Evolutionary conservation across 2,113 vertebrate genomes (phyloP), one percentile per base, ranked within the genome.

Genomic region (Neolamprologus ventralis): DNA sequence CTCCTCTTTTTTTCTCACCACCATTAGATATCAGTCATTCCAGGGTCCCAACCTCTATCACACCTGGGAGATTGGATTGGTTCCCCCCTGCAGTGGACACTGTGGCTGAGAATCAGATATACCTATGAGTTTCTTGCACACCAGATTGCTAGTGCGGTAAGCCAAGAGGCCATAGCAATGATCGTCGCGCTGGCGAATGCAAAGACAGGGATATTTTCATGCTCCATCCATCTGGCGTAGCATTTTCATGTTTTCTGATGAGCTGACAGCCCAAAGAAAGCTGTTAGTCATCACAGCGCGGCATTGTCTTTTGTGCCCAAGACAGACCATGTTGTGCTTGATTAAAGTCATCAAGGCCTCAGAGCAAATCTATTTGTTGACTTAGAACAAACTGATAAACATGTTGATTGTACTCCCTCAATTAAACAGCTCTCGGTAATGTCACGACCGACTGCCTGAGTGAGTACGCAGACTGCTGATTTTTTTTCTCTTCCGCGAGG

Each of bases 161-260:
- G 57, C 58, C 75, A 81, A 90, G 73, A 81, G 73, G 86, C 84
- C 14, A 17, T 9, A 40, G 26, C 7, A 49, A 83, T 84, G 87
- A 88, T 84, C 73, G 82, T 23, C 80, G 13, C 13, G 2, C 84
- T 81, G 84, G 83, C 13, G 5, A 87, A 94, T 65, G 81, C 87
- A 87, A 54, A 49, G 84, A 68, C 88, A 80, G 90, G 73, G 65
- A 91, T 87, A 81, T 86, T 91, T 92, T 87, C 84, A 84, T 80
- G 84, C 58, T 58, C n/a, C 80, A 82, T 90, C 93, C 88, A 87
- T 94, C 90, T 93, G 90, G 78, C 58, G 86, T 16, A 83, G 73
- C 82, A 84, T 87, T 94, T 92, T 92, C 88, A 92, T 94, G 88
- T 93, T 94, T 95, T 92, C 81, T 91, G 84, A 94, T 94, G 92